A percentile compares a stretch with the other conserved stretches of the same genome.
Evolutionary conservation across 1,140 invertebrate genomes (phyloP).

Genomic region (Drosophila virilis): DNA sequence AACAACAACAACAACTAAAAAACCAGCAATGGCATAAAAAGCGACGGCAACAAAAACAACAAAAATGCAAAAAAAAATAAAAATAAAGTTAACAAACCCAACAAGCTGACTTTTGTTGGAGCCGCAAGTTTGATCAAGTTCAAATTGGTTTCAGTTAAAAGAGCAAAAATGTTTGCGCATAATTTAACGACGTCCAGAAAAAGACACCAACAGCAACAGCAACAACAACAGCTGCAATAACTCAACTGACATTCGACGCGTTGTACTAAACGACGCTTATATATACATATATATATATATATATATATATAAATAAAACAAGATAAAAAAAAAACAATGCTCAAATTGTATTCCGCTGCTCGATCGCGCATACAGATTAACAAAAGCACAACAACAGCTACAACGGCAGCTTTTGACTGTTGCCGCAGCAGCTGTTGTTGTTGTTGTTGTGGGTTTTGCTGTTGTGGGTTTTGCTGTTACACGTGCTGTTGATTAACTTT

Average conservation of each 20-base stretch:
- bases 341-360: conserved; percentile 13
- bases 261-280: conserved; percentile 18
- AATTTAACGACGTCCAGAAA: conserved; percentile 40
- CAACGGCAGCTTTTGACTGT: background rate
- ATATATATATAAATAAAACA: conserved; percentile 12
- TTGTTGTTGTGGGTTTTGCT: conserved; percentile 33
- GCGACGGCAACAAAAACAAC: conserved; percentile 23
- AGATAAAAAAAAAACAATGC: conserved; percentile 7
- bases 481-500: conserved; percentile 82
- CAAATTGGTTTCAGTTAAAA: conserved; percentile 67
- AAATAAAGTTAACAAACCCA: conserved; percentile 73
- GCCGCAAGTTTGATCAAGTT: conserved; percentile 78
- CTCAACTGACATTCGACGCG: conserved; percentile 61
- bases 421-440: conserved; percentile 10
- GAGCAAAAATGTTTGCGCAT: conserved; percentile 53
- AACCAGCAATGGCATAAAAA: conserved; percentile 64
- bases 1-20: conserved; percentile 44
- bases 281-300: conserved; percentile 15
- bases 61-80: conserved; percentile 11
- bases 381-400: conserved; percentile 1
- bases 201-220: conserved; percentile 11
- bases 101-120: conserved; percentile 59
- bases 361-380: conserved; percentile 40
- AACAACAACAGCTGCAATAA: conserved; percentile 44
- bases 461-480: conserved; percentile 55